phyloP scores from a whole-genome alignment of 2,113 vertebrate genomes.

The Tupaia chinensis region DNA sequence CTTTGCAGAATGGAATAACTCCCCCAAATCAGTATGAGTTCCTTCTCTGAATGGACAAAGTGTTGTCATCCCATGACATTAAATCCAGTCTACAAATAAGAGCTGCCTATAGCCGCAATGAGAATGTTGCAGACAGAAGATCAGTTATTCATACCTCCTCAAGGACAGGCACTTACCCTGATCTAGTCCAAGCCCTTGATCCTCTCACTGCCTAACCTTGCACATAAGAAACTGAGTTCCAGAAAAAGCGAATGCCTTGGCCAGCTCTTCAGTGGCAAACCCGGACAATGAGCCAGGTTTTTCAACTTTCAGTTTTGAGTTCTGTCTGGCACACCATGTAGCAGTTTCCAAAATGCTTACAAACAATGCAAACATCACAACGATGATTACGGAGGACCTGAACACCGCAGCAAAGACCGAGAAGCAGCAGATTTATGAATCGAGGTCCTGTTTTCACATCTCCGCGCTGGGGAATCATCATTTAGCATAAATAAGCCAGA shows the following conservation, averaged over 20 bases:
- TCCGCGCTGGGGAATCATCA: background rate
- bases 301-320: background rate
- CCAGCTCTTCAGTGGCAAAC: background rate
- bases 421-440: slow-evolving; percentile 48
- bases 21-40: background rate
- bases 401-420: background rate
- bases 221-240: background rate
- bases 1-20: background rate
- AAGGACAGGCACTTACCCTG: rapidly evolving
- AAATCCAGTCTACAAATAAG: background rate
- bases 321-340: background rate
- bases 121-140: background rate
- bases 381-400: background rate
- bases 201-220: too few species aligned
- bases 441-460: background rate
- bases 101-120: background rate
- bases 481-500: slow-evolving; percentile 65
- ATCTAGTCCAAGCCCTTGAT: background rate
- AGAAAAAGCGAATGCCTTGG: background rate
- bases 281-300: background rate
- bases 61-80: rapidly evolving
- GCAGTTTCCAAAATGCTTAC: background rate
- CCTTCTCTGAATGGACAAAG: background rate
- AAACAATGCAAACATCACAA: background rate
- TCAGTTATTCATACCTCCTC: background rate